These are phyloP conservation scores for Patella depressa DNA, from an alignment of 2,888 invertebrate genomes.

Conservation along the genomic window DNA sequence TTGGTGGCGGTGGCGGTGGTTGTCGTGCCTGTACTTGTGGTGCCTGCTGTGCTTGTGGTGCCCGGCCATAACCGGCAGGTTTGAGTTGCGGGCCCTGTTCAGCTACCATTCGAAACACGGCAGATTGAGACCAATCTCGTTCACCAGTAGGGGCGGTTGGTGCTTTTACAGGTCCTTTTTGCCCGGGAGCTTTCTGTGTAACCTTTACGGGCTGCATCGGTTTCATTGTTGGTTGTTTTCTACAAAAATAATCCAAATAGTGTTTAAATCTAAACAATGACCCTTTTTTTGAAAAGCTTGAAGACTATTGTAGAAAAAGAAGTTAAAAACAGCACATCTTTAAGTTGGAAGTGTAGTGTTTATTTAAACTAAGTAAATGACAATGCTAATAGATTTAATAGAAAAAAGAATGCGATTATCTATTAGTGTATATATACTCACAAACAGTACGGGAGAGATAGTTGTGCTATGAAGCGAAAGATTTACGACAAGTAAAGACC, in stretches of 20 bases:
- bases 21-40: slow-evolving; percentile 13
- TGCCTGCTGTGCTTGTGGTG: slow-evolving; percentile 19
- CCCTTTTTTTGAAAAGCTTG: too few species aligned
- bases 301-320: too few species aligned
- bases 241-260: neutral
- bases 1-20: slow-evolving; percentile 19
- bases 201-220: neutral
- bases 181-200: slow-evolving; percentile 4
- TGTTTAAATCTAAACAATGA: too few species aligned
- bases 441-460: too few species aligned
- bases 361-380: too few species aligned
- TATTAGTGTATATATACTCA: too few species aligned
- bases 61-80: neutral
- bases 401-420: too few species aligned
- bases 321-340: too few species aligned
- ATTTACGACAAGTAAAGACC: too few species aligned
- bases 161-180: slow-evolving; percentile 22
- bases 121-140: slow-evolving; percentile 55
- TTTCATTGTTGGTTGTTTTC: slow-evolving; percentile 8
- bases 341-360: too few species aligned
- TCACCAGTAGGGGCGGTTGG: slow-evolving; percentile 36
- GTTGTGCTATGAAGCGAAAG: too few species aligned
- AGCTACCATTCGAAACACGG: slow-evolving; percentile 48
- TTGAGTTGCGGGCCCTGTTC: slow-evolving; percentile 30
- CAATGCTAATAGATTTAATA: too few species aligned